Evolutionary conservation across 2,113 vertebrate species (phyloP).

Genomic region (Cephalopterus ornatus): DNA sequence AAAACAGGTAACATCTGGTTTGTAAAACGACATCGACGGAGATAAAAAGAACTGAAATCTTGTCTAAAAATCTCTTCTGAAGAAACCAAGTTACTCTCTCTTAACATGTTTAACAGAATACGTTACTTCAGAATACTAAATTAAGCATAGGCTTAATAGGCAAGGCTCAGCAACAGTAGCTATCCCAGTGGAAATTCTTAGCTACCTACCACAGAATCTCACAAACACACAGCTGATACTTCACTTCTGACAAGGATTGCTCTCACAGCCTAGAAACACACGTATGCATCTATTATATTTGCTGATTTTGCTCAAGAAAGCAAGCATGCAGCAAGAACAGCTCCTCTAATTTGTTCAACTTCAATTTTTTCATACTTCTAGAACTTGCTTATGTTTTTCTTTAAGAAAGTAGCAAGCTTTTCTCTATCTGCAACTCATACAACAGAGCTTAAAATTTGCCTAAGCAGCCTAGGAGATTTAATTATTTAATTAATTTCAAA

Average conservation of each 20-base stretch:
- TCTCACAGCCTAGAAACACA: neutral
- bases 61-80: neutral
- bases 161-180: neutral
- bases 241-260: neutral
- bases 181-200: neutral
- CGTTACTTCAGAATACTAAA: neutral
- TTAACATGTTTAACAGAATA: neutral
- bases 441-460: neutral
- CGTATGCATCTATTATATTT: neutral
- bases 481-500: neutral
- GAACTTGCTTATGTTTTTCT: neutral
- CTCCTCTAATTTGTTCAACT: neutral
- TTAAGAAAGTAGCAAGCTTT: neutral
- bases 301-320: neutral
- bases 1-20: neutral
- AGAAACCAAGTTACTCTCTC: neutral
- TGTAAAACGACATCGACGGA: neutral
- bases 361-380: neutral
- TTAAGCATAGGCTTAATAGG: neutral
- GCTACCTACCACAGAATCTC: neutral
- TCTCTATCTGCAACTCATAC: neutral
- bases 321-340: neutral
- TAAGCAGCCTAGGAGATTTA: neutral
- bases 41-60: neutral
- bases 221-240: neutral